These are phyloP conservation scores for Sylvicapra grimmia DNA, from an alignment of 2,113 vertebrate species.

Conservation along the genomic window DNA sequence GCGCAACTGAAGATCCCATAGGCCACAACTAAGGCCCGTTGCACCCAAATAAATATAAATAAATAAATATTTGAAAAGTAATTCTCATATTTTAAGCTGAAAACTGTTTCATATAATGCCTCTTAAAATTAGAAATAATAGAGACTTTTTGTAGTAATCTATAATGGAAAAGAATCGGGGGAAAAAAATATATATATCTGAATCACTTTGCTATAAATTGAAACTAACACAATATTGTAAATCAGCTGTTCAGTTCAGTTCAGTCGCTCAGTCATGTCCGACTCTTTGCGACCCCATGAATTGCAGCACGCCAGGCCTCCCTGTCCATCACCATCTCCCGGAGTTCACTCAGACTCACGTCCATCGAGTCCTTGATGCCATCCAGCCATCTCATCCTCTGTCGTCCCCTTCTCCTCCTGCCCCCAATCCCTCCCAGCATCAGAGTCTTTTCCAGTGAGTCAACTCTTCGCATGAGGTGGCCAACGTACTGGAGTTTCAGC, in stretches of 20 bases:
- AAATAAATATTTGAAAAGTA: not conserved
- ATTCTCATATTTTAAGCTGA: not conserved
- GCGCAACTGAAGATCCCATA: not conserved
- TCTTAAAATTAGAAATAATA: slow-evolving; percentile 4
- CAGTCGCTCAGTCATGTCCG: too few relatives aligned
- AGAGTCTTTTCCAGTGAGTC: too few relatives aligned
- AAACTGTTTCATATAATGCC: not conserved
- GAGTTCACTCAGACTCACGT: too few relatives aligned
- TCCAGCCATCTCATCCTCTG: too few relatives aligned
- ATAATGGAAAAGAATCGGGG: not conserved
- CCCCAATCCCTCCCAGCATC: too few relatives aligned
- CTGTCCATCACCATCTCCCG: too few relatives aligned
- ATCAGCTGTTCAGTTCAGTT: not conserved
- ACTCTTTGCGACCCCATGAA: too few relatives aligned
- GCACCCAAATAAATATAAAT: not conserved
- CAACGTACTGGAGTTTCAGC: too few relatives aligned
- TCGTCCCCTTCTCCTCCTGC: too few relatives aligned
- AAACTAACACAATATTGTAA: not conserved
- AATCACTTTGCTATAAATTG: not conserved
- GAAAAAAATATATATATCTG: not conserved
- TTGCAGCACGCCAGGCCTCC: too few relatives aligned
- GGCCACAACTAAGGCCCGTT: not conserved
- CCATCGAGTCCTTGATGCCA: too few relatives aligned
- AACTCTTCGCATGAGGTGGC: too few relatives aligned
- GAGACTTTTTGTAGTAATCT: not conserved